Evolutionary conservation across 2,113 vertebrate species (phyloP), one percentile per base, ranked within the genome.

Genomic region (Tichodroma muraria): DNA sequence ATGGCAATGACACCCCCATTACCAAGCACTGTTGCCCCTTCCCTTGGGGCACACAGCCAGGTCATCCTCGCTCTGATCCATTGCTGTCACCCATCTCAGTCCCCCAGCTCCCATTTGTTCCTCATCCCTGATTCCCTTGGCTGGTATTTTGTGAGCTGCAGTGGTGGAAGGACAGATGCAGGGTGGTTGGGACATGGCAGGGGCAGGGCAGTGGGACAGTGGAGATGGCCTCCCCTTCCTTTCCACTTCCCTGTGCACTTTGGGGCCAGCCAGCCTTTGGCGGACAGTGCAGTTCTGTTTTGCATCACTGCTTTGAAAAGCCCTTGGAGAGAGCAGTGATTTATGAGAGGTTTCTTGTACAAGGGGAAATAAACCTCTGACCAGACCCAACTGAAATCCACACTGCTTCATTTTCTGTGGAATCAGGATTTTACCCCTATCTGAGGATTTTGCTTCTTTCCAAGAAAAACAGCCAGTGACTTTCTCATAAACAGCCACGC

Each of bases 361-460:
- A 54, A 92, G 91, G 81, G 94, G 97, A 97, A 97, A 97, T 97
- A 97, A 97, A 96, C 96, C 96, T 96, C 94, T 94, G 95, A 92
- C 94, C 96, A 97, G 96, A 97, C 94, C 95, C 65, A 47, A 86
- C 89, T 97, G 96, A 97, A 97, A 97, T 96, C 93, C 84, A 97
- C 86, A 97, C 96, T 96, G 89, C 88, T 97, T 95, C 84, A 80
- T 96, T 97, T 97, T 97, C 95, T 95, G 96, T 96, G 93, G 96
- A 95, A 97, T 96, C 97, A 96, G 97, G 94, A 97, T 97, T 97
- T 97, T 97, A 96, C 94, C 96, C 94, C 94, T 96, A 97, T 97
- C 95, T 83, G 96, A 97, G 96, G 96, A 94, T 92, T 96, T 79
- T 80, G 4, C 86, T 93, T 72, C 90, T 87, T 95, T 97, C 97